Evolutionary conservation across 2,797 vertebrate species (phyloP).

Genomic region (Molossus alvarezi): DNA sequence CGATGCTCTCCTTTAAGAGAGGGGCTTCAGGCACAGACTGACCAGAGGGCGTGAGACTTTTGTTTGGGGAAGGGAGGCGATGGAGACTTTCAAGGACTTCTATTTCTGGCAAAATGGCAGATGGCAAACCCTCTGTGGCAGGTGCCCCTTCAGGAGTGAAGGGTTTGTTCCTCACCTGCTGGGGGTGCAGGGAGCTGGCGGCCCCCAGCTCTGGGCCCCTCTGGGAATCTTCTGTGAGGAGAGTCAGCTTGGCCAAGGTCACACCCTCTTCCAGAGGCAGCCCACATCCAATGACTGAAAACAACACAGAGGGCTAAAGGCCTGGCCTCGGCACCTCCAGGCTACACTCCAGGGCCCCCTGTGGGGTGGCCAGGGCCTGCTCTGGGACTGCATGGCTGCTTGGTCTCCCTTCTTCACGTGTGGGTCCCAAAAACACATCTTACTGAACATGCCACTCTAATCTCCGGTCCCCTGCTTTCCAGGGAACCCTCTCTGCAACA

Average conservation of each 20-base stretch:
- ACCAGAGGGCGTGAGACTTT: background rate
- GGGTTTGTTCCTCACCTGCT: background rate
- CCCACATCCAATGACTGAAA: background rate
- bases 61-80: background rate
- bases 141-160: background rate
- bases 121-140: background rate
- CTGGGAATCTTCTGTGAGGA: background rate
- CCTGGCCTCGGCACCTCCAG: background rate
- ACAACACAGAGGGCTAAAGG: background rate
- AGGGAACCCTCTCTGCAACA: background rate
- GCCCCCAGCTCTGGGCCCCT: background rate
- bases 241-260: background rate
- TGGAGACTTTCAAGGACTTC: background rate
- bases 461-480: background rate
- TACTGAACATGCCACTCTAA: background rate
- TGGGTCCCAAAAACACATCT: background rate
- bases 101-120: background rate
- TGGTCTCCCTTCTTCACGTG: background rate
- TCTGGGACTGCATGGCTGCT: background rate
- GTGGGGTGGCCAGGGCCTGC: background rate
- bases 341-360: background rate
- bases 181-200: background rate
- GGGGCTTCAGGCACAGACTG: background rate
- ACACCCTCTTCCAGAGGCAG: background rate
- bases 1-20: background rate